Evolutionary conservation across 1,140 invertebrate genomes (phyloP).

Genomic region (Dryas iulia): DNA sequence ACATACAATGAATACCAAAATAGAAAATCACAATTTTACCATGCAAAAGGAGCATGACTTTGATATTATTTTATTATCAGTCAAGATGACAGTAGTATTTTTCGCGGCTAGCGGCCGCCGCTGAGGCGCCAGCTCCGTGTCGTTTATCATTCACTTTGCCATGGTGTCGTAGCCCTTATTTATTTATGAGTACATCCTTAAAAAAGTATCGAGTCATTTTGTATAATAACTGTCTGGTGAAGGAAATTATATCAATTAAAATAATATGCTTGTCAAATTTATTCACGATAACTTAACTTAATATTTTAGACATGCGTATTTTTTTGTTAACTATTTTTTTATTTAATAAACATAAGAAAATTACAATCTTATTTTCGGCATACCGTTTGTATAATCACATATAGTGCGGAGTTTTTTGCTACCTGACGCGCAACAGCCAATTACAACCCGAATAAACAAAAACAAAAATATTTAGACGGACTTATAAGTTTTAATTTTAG

Average conservation of each 20-base stretch:
- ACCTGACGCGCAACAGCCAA: background rate
- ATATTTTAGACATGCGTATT: no score
- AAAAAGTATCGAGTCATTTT: constrained; percentile 57
- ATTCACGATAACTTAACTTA: background rate
- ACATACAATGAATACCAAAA: no score
- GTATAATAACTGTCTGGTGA: background rate
- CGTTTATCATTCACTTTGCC: constrained; percentile 73
- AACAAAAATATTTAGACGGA: no score
- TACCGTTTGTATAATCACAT: no score
- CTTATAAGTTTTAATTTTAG: no score
- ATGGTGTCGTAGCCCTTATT: constrained; percentile 63
- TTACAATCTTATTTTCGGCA: no score
- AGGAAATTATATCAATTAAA: background rate
- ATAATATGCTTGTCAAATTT: background rate
- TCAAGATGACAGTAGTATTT: constrained; percentile 79
- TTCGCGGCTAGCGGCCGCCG: constrained; percentile 73
- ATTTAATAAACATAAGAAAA: no score
- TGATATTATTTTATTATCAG: constrained; percentile 74
- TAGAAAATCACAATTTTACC: constrained; percentile 63
- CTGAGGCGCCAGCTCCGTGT: constrained; percentile 63
- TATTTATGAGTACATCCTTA: constrained; percentile 64
- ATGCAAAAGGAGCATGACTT: constrained; percentile 71
- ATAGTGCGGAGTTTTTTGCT: background rate
- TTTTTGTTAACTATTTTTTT: no score
- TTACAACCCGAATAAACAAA: no score